Percentiles rank a stretch among this genome's conserved stretches.
These are phyloP conservation scores for Passer domesticus DNA, from an alignment of 2,113 vertebrate species.

Conservation along the genomic window DNA sequence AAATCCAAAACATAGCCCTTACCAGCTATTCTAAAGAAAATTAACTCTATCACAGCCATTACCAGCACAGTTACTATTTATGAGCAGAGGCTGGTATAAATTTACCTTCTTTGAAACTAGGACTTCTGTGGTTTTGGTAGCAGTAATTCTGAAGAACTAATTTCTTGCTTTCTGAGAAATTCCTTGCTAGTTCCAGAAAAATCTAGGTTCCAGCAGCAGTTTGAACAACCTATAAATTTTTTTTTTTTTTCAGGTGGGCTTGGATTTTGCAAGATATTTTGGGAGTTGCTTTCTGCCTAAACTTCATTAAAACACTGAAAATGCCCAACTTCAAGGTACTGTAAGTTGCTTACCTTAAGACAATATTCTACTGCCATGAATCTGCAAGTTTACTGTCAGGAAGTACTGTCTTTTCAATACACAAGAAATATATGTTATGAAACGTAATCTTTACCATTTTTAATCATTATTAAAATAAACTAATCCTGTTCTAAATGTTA, in stretches of 20 bases:
- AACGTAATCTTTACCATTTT: neutral
- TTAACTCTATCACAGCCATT: neutral
- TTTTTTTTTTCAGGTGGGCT: slow-evolving; percentile 85
- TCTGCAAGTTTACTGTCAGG: neutral
- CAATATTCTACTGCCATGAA: neutral
- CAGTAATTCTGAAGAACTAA: neutral
- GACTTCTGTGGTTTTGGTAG: neutral
- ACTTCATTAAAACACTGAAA: slow-evolving; percentile 93
- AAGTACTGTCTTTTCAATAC: neutral
- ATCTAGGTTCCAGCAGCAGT: neutral
- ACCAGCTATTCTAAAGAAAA: neutral
- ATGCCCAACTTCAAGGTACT: slow-evolving; percentile 95
- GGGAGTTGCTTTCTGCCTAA: slow-evolving; percentile 93
- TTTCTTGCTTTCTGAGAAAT: neutral
- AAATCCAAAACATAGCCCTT: neutral
- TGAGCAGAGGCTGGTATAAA: neutral
- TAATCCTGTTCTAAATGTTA: neutral
- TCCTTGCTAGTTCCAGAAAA: neutral
- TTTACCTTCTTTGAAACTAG: neutral
- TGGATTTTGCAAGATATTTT: slow-evolving; percentile 96
- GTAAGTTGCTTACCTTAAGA: neutral
- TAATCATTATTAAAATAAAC: neutral
- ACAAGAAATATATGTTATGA: neutral
- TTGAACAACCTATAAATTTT: neutral
- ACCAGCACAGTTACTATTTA: neutral